Base-by-base conservation (phyloP, 2,888 invertebrate species). In the Acleris sparsana region DNA sequence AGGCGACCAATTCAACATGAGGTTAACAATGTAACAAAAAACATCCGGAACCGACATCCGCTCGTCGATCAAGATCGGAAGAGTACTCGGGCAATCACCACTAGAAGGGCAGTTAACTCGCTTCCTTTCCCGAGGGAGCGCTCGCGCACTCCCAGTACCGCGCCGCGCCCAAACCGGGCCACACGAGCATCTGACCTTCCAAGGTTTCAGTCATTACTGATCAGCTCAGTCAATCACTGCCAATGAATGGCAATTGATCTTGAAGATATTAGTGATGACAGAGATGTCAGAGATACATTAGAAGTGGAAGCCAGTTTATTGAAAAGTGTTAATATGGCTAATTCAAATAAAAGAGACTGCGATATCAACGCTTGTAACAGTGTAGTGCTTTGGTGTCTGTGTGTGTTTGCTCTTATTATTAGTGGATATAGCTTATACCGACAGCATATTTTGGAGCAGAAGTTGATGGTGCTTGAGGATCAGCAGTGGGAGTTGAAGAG, bases 31-130 rank as follows among this genome's bases (percentile, higher is more conserved):
- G 44, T 52, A 61, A 66, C 61, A 66, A 60, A 60, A 64, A 66
- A 78, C 83, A 84, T 86, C 86, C 84, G 85, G 78, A 80, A 72
- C 77, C 70, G 69, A 68, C 73, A 72, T 71, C 70, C 71, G 71
- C 87, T 87, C 88, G 89, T 89, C 89, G 83, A 89, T 89, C 89
- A 87, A 88, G 84, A 88, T 87, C 83, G 86, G 89, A 86, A 87
- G 88, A 87, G 87, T 88, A 84, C 87, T 84, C 83, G 79, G 82
- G 80, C 86, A 89, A 89, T 90, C 88, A 83, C 88, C 87, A 88
- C 88, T 85, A 85, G 86, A 89, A 89, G 91, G 89, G 89, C 92
- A 87, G 85, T 90, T 89, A 91, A 79, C 87, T 83, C 73, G 83
- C 87, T 87, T 92, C 92, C 92, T 87, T 88, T 92, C 91, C 88